These are phyloP conservation scores for Galerucella calmariensis DNA, from an alignment of 2,888 invertebrate species.

Conservation along the genomic window DNA sequence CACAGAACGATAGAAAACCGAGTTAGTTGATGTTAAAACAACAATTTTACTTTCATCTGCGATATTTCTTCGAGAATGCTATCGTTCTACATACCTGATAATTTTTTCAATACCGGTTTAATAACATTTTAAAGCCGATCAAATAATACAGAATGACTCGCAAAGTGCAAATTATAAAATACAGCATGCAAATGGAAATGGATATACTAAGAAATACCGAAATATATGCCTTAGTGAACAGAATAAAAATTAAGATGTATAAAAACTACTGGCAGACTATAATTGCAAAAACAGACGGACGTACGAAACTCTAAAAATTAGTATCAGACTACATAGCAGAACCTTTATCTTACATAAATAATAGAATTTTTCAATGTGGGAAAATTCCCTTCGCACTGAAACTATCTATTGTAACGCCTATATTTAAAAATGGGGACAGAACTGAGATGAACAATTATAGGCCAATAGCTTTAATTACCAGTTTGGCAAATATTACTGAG, in stretches of 20 bases:
- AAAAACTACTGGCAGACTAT: not conserved
- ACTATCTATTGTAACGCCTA: too few relatives aligned
- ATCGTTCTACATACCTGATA: conserved; percentile 42
- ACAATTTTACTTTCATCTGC: conserved; percentile 46
- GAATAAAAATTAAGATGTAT: not conserved
- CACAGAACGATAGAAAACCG: not conserved
- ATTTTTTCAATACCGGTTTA: conserved; percentile 38
- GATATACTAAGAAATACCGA: not conserved
- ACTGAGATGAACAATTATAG: too few relatives aligned
- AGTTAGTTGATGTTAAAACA: conserved; percentile 14
- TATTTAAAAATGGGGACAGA: too few relatives aligned
- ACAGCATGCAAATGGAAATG: conserved; percentile 14
- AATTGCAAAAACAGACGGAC: not conserved
- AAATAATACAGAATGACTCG: conserved; percentile 39
- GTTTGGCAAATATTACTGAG: too few relatives aligned
- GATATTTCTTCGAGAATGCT: conserved; percentile 43
- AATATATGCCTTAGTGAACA: not conserved
- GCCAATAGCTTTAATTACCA: too few relatives aligned
- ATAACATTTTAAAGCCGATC: conserved; percentile 39
- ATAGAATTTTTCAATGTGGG: too few relatives aligned
- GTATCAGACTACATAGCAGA: too few relatives aligned
- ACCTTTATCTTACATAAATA: too few relatives aligned
- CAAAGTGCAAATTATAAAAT: conserved; percentile 37
- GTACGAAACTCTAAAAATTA: too few relatives aligned
- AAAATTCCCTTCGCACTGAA: too few relatives aligned